A percentile compares a stretch with the other conserved stretches of the same genome.
These are phyloP conservation scores for Eolophus roseicapilla DNA, from an alignment of 2,113 vertebrate species.

Conservation along the genomic window DNA sequence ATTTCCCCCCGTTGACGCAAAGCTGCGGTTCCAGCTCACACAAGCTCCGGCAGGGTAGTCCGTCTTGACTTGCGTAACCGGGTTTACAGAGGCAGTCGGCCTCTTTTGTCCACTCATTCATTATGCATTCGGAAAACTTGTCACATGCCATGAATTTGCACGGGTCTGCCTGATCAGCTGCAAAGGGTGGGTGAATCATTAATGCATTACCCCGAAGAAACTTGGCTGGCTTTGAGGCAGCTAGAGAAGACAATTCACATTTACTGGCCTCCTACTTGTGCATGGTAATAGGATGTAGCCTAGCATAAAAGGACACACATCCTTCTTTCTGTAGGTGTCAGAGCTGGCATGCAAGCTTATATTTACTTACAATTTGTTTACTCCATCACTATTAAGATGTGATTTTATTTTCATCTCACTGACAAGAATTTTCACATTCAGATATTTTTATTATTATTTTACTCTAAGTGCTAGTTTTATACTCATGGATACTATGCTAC, in stretches of 20 bases:
- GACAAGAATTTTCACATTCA: background rate
- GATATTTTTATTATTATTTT: background rate
- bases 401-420: background rate
- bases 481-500: background rate
- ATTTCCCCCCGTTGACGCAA: conserved; percentile 76
- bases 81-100: conserved; percentile 81
- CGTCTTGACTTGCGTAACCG: conserved; percentile 71
- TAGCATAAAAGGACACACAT: background rate
- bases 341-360: background rate
- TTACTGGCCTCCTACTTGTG: background rate
- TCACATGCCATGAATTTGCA: conserved; percentile 91
- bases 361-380: background rate
- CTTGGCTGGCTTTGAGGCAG: background rate
- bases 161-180: conserved; percentile 87
- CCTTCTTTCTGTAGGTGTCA: background rate
- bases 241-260: background rate
- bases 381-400: background rate
- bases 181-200: conserved; percentile 21
- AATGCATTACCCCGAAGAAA: background rate
- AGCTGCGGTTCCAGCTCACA: conserved; percentile 70
- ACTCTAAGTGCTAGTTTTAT: background rate
- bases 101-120: conserved; percentile 75
- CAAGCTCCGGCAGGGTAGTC: conserved; percentile 79
- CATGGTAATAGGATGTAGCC: fast-evolving
- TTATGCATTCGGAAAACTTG: conserved; percentile 78